Conservation (phyloP, 37 sponge, comb jelly and placozoan genomes). For the Halisarca cf. caerulea region DNA sequence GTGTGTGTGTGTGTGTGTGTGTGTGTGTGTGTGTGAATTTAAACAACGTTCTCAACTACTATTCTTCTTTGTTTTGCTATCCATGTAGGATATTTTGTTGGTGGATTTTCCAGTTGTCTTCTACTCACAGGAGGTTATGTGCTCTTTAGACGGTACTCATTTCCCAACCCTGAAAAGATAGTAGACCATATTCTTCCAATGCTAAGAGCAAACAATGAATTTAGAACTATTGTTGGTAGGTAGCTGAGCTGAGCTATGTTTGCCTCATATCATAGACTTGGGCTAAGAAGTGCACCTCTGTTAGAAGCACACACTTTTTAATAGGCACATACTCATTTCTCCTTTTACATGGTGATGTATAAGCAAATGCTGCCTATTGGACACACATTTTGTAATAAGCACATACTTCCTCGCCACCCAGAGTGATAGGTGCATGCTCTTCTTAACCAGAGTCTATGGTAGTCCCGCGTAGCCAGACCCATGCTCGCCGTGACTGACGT, state of each 20-base stretch:
- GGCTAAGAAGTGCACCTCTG: too few species aligned
- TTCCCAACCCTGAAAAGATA: constrained; percentile 29
- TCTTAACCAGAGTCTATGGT: too few species aligned
- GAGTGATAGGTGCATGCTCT: too few species aligned
- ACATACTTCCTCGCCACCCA: too few species aligned
- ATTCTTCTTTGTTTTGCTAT: background rate
- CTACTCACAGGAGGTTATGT: background rate
- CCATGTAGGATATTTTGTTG: background rate
- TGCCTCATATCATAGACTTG: too few species aligned
- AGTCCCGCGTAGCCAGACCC: too few species aligned
- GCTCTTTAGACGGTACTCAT: background rate
- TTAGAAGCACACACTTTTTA: too few species aligned
- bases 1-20: background rate
- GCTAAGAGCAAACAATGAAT: constrained; percentile 50
- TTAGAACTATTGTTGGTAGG: constrained; percentile 28
- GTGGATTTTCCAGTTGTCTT: constrained; percentile 15
- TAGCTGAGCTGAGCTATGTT: too few species aligned
- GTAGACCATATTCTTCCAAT: constrained; percentile 35
- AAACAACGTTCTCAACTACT: background rate
- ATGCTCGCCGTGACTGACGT: too few species aligned
- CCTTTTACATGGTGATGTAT: too few species aligned
- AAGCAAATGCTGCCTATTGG: background rate
- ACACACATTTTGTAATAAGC: too few species aligned
- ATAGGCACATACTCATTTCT: too few species aligned
- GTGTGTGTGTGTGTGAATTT: constrained; percentile 5